phyloP scores from a whole-genome alignment of 2,888 invertebrate genomes.

The Troides aeacus region DNA sequence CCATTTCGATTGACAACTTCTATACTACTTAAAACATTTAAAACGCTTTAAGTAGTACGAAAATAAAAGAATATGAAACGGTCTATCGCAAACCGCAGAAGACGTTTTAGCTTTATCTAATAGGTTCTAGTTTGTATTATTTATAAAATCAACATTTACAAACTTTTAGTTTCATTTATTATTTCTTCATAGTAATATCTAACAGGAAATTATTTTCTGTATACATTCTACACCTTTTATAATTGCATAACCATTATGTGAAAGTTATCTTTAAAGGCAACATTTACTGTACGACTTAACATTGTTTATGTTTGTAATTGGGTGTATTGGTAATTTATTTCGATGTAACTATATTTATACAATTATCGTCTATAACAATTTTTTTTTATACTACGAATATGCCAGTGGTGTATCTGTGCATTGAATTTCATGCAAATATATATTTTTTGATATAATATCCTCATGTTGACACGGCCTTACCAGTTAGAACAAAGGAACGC shows the following conservation, averaged over 20 bases:
- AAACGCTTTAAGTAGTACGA: not conserved
- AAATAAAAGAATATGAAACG: not conserved
- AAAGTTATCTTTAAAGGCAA: too few relatives aligned
- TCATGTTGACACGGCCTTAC: conserved; percentile 11
- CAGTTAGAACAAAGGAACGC: conserved; percentile 25
- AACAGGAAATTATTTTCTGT: too few relatives aligned
- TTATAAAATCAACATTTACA: not conserved
- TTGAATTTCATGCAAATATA: not conserved
- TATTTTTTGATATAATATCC: not conserved
- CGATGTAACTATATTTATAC: too few relatives aligned
- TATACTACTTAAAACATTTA: not conserved
- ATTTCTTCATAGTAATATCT: too few relatives aligned
- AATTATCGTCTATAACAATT: too few relatives aligned
- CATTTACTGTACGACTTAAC: too few relatives aligned
- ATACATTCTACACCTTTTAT: too few relatives aligned
- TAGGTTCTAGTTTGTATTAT: not conserved
- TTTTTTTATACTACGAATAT: too few relatives aligned
- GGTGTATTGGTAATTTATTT: too few relatives aligned
- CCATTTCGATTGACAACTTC: not conserved
- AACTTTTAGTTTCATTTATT: not conserved
- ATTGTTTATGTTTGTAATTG: too few relatives aligned
- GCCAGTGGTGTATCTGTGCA: not conserved
- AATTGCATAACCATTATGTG: too few relatives aligned
- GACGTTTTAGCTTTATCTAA: too few relatives aligned
- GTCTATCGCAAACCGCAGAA: not conserved